A percentile compares a stretch with the other conserved stretches of the same genome.
phyloP scores from a whole-genome alignment of 2,888 invertebrate genomes.

The Arge pagana region DNA sequence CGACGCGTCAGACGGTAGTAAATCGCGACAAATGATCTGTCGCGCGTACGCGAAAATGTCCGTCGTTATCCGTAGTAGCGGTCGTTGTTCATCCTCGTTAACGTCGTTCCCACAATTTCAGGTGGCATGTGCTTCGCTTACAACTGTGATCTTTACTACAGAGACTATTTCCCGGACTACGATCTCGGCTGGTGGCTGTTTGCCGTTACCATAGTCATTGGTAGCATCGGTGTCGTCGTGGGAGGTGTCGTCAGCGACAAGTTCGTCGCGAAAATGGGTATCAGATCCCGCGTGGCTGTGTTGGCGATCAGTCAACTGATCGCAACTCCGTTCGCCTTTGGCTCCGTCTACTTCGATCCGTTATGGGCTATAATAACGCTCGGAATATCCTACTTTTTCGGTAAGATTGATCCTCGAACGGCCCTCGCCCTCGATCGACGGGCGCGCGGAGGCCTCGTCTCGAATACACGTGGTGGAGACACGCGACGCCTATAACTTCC shows the following conservation, averaged over 20 bases:
- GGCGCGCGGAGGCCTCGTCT: no score
- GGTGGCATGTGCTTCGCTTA: constrained; percentile 91
- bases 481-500: background rate
- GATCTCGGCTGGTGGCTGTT: constrained; percentile 91
- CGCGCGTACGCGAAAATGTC: no score
- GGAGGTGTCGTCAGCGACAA: constrained; percentile 83
- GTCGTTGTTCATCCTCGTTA: constrained; percentile 4
- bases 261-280: constrained; percentile 85
- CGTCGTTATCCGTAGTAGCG: no score
- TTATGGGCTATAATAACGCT: constrained; percentile 86
- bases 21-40: no score
- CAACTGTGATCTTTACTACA: constrained; percentile 88
- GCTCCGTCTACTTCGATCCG: constrained; percentile 81
- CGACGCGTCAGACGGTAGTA: background rate
- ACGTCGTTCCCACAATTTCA: constrained; percentile 50
- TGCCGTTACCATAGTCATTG: constrained; percentile 85
- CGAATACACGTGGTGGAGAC: no score
- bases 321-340: constrained; percentile 83
- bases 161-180: constrained; percentile 85
- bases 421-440: no score
- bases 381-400: constrained; percentile 87
- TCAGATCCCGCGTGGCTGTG: constrained; percentile 78
- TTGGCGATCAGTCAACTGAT: constrained; percentile 82
- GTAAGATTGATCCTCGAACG: constrained; percentile 62
- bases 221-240: constrained; percentile 75